Conservation (phyloP, 2,888 invertebrate species). For the Belgica antarctica region DNA sequence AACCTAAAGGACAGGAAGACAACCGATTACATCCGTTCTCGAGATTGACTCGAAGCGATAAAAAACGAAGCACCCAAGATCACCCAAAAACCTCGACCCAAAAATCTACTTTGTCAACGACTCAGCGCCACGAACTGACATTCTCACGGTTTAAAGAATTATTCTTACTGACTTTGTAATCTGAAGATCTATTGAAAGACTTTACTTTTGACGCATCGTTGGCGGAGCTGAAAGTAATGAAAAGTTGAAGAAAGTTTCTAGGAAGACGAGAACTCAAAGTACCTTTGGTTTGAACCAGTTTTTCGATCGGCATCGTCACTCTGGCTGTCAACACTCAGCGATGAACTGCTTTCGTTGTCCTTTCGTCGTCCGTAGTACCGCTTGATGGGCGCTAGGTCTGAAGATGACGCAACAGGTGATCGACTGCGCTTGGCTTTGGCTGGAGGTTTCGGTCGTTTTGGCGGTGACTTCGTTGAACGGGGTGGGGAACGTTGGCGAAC, state of each 20-base stretch:
- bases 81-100: background rate
- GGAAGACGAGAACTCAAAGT: slow-evolving; percentile 44
- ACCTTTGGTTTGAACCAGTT: slow-evolving; percentile 46
- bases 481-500: too few relatives aligned
- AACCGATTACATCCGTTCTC: background rate
- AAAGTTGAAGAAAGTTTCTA: slow-evolving; percentile 37
- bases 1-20: slow-evolving; percentile 31
- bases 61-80: background rate
- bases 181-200: slow-evolving; percentile 61
- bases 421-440: slow-evolving; percentile 48
- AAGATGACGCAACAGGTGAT: slow-evolving; percentile 20
- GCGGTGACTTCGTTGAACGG: too few relatives aligned
- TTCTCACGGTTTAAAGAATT: slow-evolving; percentile 46
- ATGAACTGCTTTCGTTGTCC: slow-evolving; percentile 58
- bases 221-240: slow-evolving; percentile 57
- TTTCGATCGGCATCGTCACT: slow-evolving; percentile 49
- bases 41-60: too few relatives aligned
- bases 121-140: background rate
- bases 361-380: slow-evolving; percentile 62
- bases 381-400: slow-evolving; percentile 51
- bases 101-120: slow-evolving; percentile 8
- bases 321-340: slow-evolving; percentile 49
- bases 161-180: slow-evolving; percentile 99
- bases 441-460: background rate
- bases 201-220: slow-evolving; percentile 58